phyloP scores from a whole-genome alignment of 2,888 invertebrate species.

The Apomyelois bistriatella region DNA sequence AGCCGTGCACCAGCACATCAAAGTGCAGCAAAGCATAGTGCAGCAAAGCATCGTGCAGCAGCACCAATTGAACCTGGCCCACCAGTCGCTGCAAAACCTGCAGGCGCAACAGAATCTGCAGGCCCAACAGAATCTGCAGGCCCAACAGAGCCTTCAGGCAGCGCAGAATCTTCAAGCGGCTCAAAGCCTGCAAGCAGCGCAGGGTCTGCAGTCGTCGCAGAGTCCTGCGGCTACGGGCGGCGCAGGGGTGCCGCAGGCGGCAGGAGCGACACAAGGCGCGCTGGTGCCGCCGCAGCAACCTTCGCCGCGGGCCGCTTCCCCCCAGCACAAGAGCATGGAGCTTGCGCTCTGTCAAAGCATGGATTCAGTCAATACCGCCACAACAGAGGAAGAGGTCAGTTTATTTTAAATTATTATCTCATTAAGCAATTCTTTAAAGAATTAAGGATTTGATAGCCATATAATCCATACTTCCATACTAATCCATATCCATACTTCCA shows the following conservation, averaged over 20 bases:
- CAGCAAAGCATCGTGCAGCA: slow-evolving; percentile 75
- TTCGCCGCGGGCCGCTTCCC: slow-evolving; percentile 62
- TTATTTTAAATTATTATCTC: neutral
- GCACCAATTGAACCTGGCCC: slow-evolving; percentile 71
- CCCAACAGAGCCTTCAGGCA: slow-evolving; percentile 39
- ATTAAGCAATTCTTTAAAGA: no score
- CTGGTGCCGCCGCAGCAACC: slow-evolving; percentile 72
- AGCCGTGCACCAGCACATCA: slow-evolving; percentile 72
- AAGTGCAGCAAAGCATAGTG: slow-evolving; percentile 73
- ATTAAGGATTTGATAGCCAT: no score
- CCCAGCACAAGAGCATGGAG: slow-evolving; percentile 76
- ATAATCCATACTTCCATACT: no score
- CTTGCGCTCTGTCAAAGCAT: slow-evolving; percentile 96
- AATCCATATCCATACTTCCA: no score
- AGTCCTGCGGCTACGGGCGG: slow-evolving; percentile 63
- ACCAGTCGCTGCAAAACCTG: slow-evolving; percentile 67
- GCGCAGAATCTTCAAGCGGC: slow-evolving; percentile 51
- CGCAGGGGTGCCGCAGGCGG: slow-evolving; percentile 59
- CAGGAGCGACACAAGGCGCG: slow-evolving; percentile 63
- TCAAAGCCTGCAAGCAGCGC: slow-evolving; percentile 46
- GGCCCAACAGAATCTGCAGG: slow-evolving; percentile 48
- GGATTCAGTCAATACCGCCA: slow-evolving; percentile 97
- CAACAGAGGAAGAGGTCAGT: slow-evolving; percentile 98
- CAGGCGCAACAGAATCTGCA: slow-evolving; percentile 59
- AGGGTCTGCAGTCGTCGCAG: slow-evolving; percentile 48